Conservation (phyloP, 2,888 invertebrate genomes). For the Linnaemya tessellans region DNA sequence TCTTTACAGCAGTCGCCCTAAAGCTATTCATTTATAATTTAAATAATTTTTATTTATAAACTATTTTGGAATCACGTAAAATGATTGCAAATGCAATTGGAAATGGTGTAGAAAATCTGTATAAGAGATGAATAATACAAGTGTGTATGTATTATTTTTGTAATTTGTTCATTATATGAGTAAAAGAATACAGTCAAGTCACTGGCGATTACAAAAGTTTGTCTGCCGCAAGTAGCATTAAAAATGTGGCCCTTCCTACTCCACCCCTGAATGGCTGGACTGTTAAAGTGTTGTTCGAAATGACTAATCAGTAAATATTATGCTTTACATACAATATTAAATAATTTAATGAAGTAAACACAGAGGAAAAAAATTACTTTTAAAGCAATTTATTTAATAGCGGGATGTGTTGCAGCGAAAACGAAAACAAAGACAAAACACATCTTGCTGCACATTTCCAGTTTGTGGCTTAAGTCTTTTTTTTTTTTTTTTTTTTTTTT, state of each 20-base stretch:
- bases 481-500: slow-evolving; percentile 27
- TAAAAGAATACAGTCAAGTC: slow-evolving; percentile 40
- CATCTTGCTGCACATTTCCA: background rate
- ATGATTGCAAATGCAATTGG: background rate
- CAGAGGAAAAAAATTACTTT: slow-evolving; percentile 35
- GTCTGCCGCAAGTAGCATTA: background rate
- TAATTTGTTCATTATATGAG: slow-evolving; percentile 25
- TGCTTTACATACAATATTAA: slow-evolving; percentile 54
- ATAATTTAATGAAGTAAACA: slow-evolving; percentile 42
- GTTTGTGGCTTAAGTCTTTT: slow-evolving; percentile 41
- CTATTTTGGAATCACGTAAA: too few relatives aligned
- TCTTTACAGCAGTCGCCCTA: too few relatives aligned
- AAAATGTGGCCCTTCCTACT: slow-evolving; percentile 10
- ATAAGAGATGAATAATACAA: background rate
- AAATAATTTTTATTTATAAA: too few relatives aligned
- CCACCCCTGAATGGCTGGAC: background rate
- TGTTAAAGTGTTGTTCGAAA: slow-evolving; percentile 64
- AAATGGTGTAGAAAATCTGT: slow-evolving; percentile 7
- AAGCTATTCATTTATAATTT: too few relatives aligned
- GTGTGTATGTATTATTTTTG: slow-evolving; percentile 2
- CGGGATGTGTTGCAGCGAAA: slow-evolving; percentile 16
- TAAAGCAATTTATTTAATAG: slow-evolving; percentile 7
- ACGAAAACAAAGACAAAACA: background rate
- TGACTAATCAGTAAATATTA: slow-evolving; percentile 60
- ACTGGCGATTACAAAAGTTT: slow-evolving; percentile 32